Evolutionary conservation across 2,888 invertebrate species (phyloP), one percentile per base, ranked within the genome.

Genomic region (Crioceris asparagi): DNA sequence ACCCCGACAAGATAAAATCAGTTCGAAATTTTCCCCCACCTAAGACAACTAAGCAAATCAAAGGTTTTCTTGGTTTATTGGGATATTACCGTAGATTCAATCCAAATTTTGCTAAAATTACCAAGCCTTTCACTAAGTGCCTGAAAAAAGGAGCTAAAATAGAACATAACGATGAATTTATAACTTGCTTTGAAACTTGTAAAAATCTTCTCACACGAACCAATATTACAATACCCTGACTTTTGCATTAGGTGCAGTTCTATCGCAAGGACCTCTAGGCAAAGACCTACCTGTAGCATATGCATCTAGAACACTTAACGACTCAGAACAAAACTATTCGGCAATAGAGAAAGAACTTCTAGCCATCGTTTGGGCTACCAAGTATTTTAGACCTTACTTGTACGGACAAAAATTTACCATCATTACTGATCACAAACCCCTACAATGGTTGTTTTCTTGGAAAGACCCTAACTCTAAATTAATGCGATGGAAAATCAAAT

Each of bases 381-480:
- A 52, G 35, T 41, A 53, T 35, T 57, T 54, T 42, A 39, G 18
- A 17, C 29, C n/a, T 40, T 36, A 32, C 36, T 45, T 26, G 30
- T 18, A 11, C 31, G 39, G 12, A 17, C 47, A 45, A 17, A 48
- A 52, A 36, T 64, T 66, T 21, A 52, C 39, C 0, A 60, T 65
- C 0, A n/a, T 42, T 11, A 37, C 37, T 5, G 44, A 44, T 23
- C 41, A 44, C 17, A 33, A 37, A 32, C 40, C 42, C 2, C 17
- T 44, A 10, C 26, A 35, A 27, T 38, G 29, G 25, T 19, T 44
- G 15, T 37, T n/a, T 48, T 52, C 45, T 0, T 27, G 61, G 0
- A 62, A 62, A 47, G 59, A 63, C 6, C 61, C 60, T 1, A 59
- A 56, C 17, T 37, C 37, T 14, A 23, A 32, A 35, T 5, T 50